A percentile compares a stretch with the other conserved stretches of the same genome.
These are phyloP conservation scores for Rhagophthalmus giganteus DNA, from an alignment of 2,888 invertebrate genomes.

Conservation along the genomic window DNA sequence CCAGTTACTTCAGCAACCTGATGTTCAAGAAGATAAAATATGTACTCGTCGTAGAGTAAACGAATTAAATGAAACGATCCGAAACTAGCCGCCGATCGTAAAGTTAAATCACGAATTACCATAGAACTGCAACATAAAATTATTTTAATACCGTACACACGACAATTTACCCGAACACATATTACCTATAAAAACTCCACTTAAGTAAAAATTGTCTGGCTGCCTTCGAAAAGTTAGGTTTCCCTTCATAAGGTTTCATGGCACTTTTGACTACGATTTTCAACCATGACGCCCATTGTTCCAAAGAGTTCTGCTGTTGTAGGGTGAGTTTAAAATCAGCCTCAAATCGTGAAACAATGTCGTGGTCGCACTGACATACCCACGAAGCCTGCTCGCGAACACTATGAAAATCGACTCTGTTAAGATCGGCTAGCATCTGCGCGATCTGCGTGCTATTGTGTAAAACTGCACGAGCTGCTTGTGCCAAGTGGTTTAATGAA, in stretches of 20 bases:
- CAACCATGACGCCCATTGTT: slow-evolving; percentile 98
- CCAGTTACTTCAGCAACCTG: slow-evolving; percentile 89
- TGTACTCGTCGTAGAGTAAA: slow-evolving; percentile 97
- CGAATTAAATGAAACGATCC: slow-evolving; percentile 98
- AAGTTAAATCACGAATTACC: slow-evolving; percentile 95
- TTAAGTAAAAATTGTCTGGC: slow-evolving; percentile 93
- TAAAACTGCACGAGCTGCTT: slow-evolving; percentile 91
- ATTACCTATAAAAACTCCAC: slow-evolving; percentile 95
- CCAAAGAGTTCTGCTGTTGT: slow-evolving; percentile 89
- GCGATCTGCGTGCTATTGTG: slow-evolving; percentile 93
- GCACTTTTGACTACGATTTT: slow-evolving; percentile 90
- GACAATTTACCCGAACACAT: no score
- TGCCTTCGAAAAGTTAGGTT: slow-evolving; percentile 79
- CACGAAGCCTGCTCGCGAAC: slow-evolving; percentile 93
- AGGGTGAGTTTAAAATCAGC: slow-evolving; percentile 91
- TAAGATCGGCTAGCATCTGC: slow-evolving; percentile 95
- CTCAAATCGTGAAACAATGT: slow-evolving; percentile 75
- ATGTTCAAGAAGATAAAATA: slow-evolving; percentile 97
- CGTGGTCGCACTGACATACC: slow-evolving; percentile 95
- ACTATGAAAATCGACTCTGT: slow-evolving; percentile 96
- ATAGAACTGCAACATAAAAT: slow-evolving; percentile 72
- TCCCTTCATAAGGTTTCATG: slow-evolving; percentile 84
- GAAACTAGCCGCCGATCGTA: slow-evolving; percentile 96
- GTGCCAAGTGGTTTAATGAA: slow-evolving; percentile 93
- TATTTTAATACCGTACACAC: no score